phyloP scores from a whole-genome alignment of 2,888 invertebrate genomes.

The Tridacna crocea region DNA sequence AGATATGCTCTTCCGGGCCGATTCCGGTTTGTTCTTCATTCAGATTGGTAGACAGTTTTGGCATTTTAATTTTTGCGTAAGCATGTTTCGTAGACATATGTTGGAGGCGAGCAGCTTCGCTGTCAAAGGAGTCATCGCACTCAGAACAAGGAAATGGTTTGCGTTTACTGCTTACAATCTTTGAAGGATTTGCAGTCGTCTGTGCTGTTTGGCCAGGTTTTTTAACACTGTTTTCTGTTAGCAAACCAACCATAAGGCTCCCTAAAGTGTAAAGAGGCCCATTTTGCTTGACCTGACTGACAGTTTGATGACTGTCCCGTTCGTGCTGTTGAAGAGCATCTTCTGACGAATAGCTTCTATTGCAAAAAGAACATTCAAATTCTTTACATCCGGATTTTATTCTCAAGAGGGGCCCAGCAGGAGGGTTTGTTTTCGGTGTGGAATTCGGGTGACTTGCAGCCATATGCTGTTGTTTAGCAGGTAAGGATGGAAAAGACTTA shows the following conservation, averaged over 20 bases:
- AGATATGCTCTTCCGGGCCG: constrained; percentile 5
- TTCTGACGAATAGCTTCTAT: neutral
- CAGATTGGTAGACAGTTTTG: neutral
- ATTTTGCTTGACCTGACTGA: no score
- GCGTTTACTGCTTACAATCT: neutral
- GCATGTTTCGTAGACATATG: neutral
- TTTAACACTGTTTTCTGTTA: no score
- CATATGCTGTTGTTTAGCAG: constrained; percentile 3
- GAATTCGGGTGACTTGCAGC: neutral
- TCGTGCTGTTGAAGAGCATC: neutral
- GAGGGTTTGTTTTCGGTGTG: neutral
- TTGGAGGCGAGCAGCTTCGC: neutral
- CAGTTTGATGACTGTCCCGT: neutral
- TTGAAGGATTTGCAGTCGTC: no score
- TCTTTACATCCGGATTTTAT: neutral
- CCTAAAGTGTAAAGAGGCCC: no score
- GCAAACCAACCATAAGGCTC: no score
- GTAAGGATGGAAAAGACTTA: neutral
- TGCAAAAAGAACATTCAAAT: constrained; percentile 1
- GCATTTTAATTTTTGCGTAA: neutral
- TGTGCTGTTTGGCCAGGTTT: no score
- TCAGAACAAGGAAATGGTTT: neutral
- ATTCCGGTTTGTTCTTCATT: neutral
- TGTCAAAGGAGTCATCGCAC: constrained; percentile 13
- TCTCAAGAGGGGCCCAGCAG: neutral